Evolutionary conservation across 2,888 invertebrate genomes (phyloP), one percentile per base, ranked within the genome.

Genomic region (Ceriagrion tenellum): DNA sequence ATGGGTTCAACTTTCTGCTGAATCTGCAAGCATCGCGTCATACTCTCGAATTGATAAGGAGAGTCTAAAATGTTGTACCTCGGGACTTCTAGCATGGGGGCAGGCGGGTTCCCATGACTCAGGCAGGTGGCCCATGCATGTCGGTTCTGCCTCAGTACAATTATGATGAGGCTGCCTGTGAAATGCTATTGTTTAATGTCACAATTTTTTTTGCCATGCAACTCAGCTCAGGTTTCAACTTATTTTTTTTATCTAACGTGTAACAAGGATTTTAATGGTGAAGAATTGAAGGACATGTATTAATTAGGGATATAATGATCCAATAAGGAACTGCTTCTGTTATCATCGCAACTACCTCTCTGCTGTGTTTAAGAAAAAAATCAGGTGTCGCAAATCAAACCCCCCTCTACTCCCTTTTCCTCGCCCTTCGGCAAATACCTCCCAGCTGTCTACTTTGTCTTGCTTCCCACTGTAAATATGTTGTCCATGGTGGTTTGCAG

Each of bases 211-310:
- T 93, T 93, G 93, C 93, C 93, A 93, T 93, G 93, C 93, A 93
- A 93, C 93, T 93, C 93, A 93, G 93, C 93, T 93, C 93, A 93
- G 93, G 93, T 93, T 93, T 93, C 93, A 93, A 93, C 93, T 93
- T 93, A 93, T 74, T 93, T 93, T 93, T 93, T 93, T 93, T 47
- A 93, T 93, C 93, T 93, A 93, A 93, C 74, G 47, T 93, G 26
- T 93, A 93, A 69, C 93, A 69, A 69, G 93, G 93, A 93, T 59
- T 59, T 93, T 74, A 74, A 93, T 93, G 89, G 89, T 93, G 93
- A 93, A 93, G 93, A 93, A 93, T 63, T 69, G 93, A 93, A 93
- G 93, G 93, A 93, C 93, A 18, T 93, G 93, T 93, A 93, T 93
- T 93, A 69, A 69, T 63, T 93, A 93, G 93, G 93, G 93, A 93